Evolutionary conservation across 2,113 vertebrate genomes (phyloP).

Genomic region (Mystacornis crossleyi): DNA sequence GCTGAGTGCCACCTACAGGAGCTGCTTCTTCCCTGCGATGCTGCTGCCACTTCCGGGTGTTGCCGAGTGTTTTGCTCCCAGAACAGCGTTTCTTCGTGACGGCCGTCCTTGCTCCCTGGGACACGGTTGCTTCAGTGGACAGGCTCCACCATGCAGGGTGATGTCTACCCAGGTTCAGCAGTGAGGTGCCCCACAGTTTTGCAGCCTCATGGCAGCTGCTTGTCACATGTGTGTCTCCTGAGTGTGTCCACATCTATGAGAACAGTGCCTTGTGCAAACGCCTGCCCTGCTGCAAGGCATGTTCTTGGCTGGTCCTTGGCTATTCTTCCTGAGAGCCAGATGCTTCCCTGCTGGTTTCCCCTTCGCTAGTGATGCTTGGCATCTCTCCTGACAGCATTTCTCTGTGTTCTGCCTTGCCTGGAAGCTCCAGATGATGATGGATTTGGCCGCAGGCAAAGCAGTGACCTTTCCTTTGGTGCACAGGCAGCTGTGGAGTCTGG

Average conservation of each 20-base stretch:
- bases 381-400: neutral
- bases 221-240: accelerated
- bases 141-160: accelerated
- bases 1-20: neutral
- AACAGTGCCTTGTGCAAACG: accelerated
- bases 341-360: neutral
- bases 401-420: neutral
- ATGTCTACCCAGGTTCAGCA: neutral
- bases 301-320: neutral
- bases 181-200: neutral
- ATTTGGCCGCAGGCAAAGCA: neutral
- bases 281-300: neutral
- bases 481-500: neutral
- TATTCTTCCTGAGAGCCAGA: accelerated
- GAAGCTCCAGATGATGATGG: neutral
- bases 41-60: neutral
- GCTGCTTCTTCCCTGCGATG: neutral
- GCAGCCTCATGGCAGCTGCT: neutral
- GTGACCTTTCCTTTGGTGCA: neutral
- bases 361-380: neutral
- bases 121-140: accelerated
- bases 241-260: neutral
- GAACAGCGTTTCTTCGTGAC: accelerated
- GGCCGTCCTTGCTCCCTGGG: neutral
- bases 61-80: accelerated